Evolutionary conservation across 2,888 invertebrate genomes (phyloP), one percentile per base, ranked within the genome.

Genomic region (Chydorus sphaericus): DNA sequence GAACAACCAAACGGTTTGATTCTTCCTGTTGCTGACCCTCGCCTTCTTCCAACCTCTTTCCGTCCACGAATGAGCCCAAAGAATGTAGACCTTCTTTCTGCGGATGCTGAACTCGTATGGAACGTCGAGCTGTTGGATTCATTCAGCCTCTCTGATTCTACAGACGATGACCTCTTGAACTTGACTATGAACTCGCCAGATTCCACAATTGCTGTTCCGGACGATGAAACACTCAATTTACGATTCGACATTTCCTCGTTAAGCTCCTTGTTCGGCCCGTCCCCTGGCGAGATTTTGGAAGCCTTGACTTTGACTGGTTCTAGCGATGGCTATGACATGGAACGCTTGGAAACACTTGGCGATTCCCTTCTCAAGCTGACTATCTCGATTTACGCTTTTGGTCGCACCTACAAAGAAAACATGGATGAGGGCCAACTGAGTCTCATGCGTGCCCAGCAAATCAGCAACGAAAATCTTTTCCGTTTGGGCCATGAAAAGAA

Each of bases 291-390:
- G 16, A n/a, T 56, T 10, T 37, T 51, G n/a, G 30, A 48, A 18
- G 56, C 56, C 10, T 29, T 49, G 4, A 49, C 56, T 3, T 23
- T 36, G 23, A 18, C 36, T 5, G 77, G 78, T 58, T 79, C 84
- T 0, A 75, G 80, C 59, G 92, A 93, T 64, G 76, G 77, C 5
- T 80, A 90, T 60, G 78, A 87, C 66, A 69, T 88, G 62, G 93
- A 94, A 66, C 73, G 90, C 1, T 71, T 83, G 14, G 92, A 93
- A 70, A 88, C 88, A 0, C 75, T 94, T 4, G 94, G 93, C 0
- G 93, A 94, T 68, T 83, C 90, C 0, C 86, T 85, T 68, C 72
- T 94, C 7, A 93, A 94, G 71, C 83, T 82, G 63, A 79, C 83
- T 2, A 75, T 79, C 1, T 83, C 84, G 0, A 69, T 87, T 3